These are phyloP conservation scores for Chelon auratus DNA, from an alignment of 2,797 vertebrate genomes.

Conservation along the genomic window DNA sequence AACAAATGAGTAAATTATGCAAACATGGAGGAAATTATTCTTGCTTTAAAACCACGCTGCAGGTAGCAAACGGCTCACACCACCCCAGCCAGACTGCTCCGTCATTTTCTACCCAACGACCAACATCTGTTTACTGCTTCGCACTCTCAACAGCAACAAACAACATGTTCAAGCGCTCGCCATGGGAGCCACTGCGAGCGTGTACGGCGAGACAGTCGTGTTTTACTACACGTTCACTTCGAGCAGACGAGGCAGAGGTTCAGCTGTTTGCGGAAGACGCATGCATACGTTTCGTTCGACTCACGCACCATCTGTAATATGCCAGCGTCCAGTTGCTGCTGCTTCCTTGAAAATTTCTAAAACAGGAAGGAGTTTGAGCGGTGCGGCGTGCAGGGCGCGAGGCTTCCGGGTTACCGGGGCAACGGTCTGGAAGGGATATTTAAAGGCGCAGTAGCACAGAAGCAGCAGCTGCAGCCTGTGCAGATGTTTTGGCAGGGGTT, in stretches of 20 bases:
- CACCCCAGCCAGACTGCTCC: neutral
- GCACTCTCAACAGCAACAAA: constrained; percentile 19
- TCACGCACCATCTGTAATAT: constrained; percentile 81
- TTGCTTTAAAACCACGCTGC: constrained; percentile 11
- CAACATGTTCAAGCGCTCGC: constrained; percentile 26
- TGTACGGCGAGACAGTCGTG: constrained; percentile 20
- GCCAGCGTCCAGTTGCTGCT: constrained; percentile 70
- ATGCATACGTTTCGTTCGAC: constrained; percentile 74
- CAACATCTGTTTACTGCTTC: constrained; percentile 35
- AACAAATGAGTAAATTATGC: constrained; percentile 36
- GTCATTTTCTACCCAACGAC: constrained; percentile 6
- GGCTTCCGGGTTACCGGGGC: constrained; percentile 83
- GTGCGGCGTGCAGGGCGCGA: constrained; percentile 58
- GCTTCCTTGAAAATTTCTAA: constrained; percentile 77
- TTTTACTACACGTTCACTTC: constrained; percentile 41
- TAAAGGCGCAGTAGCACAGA: constrained; percentile 79
- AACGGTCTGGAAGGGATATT: constrained; percentile 75
- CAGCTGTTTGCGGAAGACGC: constrained; percentile 36
- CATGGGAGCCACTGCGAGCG: constrained; percentile 28
- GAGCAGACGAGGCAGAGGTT: constrained; percentile 19
- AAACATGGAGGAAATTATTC: constrained; percentile 13
- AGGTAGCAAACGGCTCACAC: neutral
- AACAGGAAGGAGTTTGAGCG: constrained; percentile 80
- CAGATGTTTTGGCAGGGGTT: constrained; percentile 14
- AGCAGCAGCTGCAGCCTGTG: neutral